phyloP scores from a whole-genome alignment of 1,140 invertebrate species.

The Halictus rubicundus region DNA sequence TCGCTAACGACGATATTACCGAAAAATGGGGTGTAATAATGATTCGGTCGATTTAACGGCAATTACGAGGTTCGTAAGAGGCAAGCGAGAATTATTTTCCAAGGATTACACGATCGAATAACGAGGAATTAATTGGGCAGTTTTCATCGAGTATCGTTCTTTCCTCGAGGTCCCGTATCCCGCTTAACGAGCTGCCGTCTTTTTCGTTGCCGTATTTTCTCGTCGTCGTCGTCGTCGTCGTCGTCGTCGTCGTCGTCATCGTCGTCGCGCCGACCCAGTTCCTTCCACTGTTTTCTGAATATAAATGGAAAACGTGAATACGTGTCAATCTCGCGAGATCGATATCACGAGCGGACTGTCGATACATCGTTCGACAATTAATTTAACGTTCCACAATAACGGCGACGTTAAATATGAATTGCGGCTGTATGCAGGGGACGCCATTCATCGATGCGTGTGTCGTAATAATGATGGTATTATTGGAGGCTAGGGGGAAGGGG shows the following conservation, averaged over 20 bases:
- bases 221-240: too few relatives aligned
- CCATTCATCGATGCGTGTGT: neutral
- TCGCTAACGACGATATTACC: too few relatives aligned
- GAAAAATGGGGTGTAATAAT: too few relatives aligned
- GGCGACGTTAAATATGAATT: neutral
- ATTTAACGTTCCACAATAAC: constrained; percentile 3
- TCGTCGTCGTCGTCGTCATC: too few relatives aligned
- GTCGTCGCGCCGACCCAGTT: constrained; percentile 20
- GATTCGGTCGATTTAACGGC: neutral
- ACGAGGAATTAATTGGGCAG: constrained; percentile 34
- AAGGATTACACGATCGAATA: neutral
- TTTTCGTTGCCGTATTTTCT: constrained; percentile 14
- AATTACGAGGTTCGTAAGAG: constrained; percentile 12
- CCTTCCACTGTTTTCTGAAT: constrained; percentile 12
- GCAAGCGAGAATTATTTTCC: neutral
- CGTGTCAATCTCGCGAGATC: constrained; percentile 11
- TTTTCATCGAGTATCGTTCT: neutral
- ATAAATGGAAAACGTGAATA: constrained; percentile 10
- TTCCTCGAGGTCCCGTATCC: neutral
- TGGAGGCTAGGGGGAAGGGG: too few relatives aligned
- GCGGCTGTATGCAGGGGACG: too few relatives aligned
- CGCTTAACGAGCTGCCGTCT: constrained; percentile 23
- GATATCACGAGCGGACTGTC: constrained; percentile 2
- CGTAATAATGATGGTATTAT: neutral
- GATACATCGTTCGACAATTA: constrained; percentile 17